Evolutionary conservation across 2,113 vertebrate genomes (phyloP).

Genomic region (Planiliza haematocheilus): DNA sequence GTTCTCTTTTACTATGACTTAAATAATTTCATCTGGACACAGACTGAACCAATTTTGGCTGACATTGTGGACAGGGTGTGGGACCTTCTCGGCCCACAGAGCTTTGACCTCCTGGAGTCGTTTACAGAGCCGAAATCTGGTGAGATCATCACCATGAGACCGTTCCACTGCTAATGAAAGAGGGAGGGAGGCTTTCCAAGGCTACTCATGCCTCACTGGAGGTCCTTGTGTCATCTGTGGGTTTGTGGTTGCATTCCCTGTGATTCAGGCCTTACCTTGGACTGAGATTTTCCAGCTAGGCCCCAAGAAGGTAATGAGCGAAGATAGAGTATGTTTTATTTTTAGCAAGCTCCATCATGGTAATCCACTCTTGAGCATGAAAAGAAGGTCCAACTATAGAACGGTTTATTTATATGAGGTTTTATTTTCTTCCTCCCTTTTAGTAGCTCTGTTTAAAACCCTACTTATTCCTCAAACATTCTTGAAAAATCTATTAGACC

Average conservation of each 20-base stretch:
- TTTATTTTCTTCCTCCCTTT: neutral
- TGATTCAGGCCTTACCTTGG: conserved; percentile 64
- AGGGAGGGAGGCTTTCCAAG: conserved; percentile 59
- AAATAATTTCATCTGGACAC: neutral
- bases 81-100: conserved; percentile 14
- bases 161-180: conserved; percentile 70
- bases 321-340: conserved; percentile 23
- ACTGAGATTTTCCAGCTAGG: conserved; percentile 44
- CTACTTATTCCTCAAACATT: neutral
- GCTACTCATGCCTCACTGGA: conserved; percentile 68
- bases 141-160: conserved; percentile 62
- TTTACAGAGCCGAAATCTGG: conserved; percentile 59
- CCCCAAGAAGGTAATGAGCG: conserved; percentile 36
- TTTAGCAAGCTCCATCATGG: conserved; percentile 10
- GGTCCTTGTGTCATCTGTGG: conserved; percentile 67
- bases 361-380: conserved; percentile 12
- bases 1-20: neutral
- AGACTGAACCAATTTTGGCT: conserved; percentile 10
- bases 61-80: conserved; percentile 39
- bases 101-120: conserved; percentile 59
- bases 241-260: conserved; percentile 46
- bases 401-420: neutral
- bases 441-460: neutral
- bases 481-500: too few species aligned
- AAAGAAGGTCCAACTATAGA: neutral